These are phyloP conservation scores for Porites evermanni DNA, from an alignment of 92 coral and sea anemone species.

Conservation along the genomic window DNA sequence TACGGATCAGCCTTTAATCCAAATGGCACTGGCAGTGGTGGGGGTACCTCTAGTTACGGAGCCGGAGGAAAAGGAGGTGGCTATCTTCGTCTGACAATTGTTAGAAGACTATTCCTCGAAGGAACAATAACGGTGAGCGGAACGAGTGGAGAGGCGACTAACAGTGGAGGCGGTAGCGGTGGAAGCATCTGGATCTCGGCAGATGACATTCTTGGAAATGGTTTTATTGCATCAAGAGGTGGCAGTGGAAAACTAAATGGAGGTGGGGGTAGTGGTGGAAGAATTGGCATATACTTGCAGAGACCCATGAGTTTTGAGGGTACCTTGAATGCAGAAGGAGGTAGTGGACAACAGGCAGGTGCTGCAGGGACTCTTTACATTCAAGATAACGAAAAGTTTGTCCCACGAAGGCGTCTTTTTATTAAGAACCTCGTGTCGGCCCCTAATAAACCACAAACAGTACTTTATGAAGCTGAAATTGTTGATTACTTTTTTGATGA, in stretches of 20 bases:
- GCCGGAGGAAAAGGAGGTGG: slow-evolving; percentile 98
- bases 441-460: slow-evolving; percentile 75
- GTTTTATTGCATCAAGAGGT: slow-evolving; percentile 75
- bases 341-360: slow-evolving; percentile 76
- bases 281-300: slow-evolving; percentile 76
- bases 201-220: slow-evolving; percentile 78
- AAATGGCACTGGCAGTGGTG: slow-evolving; percentile 92
- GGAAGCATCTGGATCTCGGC: slow-evolving; percentile 87
- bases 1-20: slow-evolving; percentile 86
- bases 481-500: slow-evolving; percentile 69
- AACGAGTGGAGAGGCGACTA: slow-evolving; percentile 42
- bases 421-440: slow-evolving; percentile 50
- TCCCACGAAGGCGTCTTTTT: slow-evolving; percentile 69
- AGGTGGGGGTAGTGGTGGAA: slow-evolving; percentile 99
- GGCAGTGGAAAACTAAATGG: slow-evolving; percentile 81
- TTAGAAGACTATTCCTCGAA: slow-evolving; percentile 71
- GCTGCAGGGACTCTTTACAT: slow-evolving; percentile 96
- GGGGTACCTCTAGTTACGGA: slow-evolving; percentile 79
- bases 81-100: slow-evolving; percentile 65
- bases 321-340: slow-evolving; percentile 70
- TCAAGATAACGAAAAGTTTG: slow-evolving; percentile 77
- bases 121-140: slow-evolving; percentile 87
- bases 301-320: slow-evolving; percentile 85
- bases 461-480: slow-evolving; percentile 62
- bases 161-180: slow-evolving; percentile 98